Evolutionary conservation across 1,140 invertebrate species (phyloP).

Genomic region (Leptopilina clavipes): DNA sequence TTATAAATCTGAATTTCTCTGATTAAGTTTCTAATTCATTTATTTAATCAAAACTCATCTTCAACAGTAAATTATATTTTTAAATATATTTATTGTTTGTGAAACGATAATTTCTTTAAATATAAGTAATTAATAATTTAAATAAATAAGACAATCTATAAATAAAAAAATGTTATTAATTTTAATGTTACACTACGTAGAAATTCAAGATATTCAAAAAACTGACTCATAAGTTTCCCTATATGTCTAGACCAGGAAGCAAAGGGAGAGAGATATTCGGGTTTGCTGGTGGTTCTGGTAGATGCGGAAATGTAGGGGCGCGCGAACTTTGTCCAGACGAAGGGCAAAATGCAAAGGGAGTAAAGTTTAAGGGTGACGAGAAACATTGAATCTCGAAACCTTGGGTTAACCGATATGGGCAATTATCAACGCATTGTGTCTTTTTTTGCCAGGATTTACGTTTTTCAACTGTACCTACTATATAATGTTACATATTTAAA

Average conservation of each 20-base stretch:
- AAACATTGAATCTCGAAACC: slow-evolving; percentile 56
- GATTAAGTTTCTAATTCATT: too few species aligned
- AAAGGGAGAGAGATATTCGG: slow-evolving; percentile 50
- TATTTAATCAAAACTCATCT: too few species aligned
- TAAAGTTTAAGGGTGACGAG: slow-evolving; percentile 54
- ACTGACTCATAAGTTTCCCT: background rate
- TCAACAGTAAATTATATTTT: too few species aligned
- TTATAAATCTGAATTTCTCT: too few species aligned
- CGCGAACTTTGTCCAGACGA: slow-evolving; percentile 66
- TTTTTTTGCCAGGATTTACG: slow-evolving; percentile 45
- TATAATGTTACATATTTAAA: too few species aligned
- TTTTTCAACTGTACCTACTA: background rate
- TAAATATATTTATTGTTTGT: too few species aligned
- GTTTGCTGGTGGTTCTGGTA: slow-evolving; percentile 57
- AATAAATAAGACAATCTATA: too few species aligned
- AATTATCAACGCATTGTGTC: slow-evolving; percentile 75
- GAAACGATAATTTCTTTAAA: too few species aligned
- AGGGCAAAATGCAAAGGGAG: slow-evolving; percentile 63
- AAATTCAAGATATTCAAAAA: background rate
- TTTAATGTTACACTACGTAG: background rate
- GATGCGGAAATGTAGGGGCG: slow-evolving; percentile 70
- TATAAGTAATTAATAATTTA: too few species aligned
- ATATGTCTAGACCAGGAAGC: slow-evolving; percentile 28
- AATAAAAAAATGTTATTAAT: background rate
- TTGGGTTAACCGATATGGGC: slow-evolving; percentile 75